These are phyloP conservation scores for Pyxicephalus adspersus DNA, from an alignment of 2,113 vertebrate species.

Conservation along the genomic window DNA sequence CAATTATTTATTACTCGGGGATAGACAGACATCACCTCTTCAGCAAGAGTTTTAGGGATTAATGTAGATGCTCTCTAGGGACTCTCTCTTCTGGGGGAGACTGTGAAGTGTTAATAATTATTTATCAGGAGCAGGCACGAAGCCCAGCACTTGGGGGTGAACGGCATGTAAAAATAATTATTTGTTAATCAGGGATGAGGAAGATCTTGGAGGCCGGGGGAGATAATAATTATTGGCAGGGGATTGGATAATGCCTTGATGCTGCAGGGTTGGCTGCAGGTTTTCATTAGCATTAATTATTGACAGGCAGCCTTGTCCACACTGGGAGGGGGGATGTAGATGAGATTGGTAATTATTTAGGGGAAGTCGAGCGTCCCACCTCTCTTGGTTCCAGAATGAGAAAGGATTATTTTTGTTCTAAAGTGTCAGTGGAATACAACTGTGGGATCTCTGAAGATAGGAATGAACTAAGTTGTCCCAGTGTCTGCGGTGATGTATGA, in stretches of 20 bases:
- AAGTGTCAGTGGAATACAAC: background rate
- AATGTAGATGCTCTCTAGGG: background rate
- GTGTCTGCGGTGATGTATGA: conserved; percentile 48
- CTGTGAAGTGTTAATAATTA: conserved; percentile 4
- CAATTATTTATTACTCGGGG: conserved; percentile 9
- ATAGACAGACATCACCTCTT: background rate
- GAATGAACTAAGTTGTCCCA: conserved; percentile 14
- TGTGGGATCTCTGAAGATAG: background rate
- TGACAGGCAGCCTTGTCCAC: background rate
- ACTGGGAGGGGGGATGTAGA: background rate
- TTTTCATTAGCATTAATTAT: conserved; percentile 1
- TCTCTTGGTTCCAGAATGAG: background rate
- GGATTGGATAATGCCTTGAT: background rate
- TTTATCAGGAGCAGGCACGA: background rate
- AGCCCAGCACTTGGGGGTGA: background rate
- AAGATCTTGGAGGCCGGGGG: background rate
- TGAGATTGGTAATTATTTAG: background rate
- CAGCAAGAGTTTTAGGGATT: background rate
- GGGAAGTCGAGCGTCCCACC: background rate
- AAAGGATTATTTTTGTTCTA: background rate
- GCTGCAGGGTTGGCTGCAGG: background rate
- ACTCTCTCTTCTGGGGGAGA: background rate
- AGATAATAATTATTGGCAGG: conserved; percentile 12
- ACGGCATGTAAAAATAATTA: background rate
- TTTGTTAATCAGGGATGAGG: background rate